Evolutionary conservation across 2,888 invertebrate genomes (phyloP).

Genomic region (Coenonympha glycerion): DNA sequence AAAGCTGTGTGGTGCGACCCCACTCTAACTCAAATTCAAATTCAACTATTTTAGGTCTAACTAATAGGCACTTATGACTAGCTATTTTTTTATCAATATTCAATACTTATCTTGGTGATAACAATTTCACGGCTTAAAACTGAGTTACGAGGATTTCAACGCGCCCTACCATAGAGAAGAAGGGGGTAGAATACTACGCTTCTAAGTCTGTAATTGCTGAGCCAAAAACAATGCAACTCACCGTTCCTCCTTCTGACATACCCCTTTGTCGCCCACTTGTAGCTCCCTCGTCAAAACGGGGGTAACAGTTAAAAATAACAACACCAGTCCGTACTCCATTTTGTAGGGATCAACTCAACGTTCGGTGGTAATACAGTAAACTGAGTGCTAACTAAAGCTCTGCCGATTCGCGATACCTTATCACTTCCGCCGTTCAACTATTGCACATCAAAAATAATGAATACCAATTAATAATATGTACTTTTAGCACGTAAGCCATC

Average conservation of each 20-base stretch:
- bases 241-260: background rate
- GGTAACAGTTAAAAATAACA: background rate
- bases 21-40: too few species aligned
- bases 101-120: too few species aligned
- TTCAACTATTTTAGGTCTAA: too few species aligned
- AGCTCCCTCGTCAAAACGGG: background rate
- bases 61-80: too few species aligned
- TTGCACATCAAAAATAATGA: constrained; percentile 14
- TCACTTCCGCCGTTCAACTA: constrained; percentile 27
- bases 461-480: background rate
- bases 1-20: too few species aligned
- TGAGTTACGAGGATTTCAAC: too few species aligned
- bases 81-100: too few species aligned
- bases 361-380: background rate
- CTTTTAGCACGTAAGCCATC: background rate
- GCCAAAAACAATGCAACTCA: background rate
- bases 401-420: constrained; percentile 24
- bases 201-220: background rate
- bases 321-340: background rate
- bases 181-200: too few species aligned
- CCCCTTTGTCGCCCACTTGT: constrained; percentile 3
- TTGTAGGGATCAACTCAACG: background rate
- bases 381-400: constrained; percentile 1
- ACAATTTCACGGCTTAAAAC: too few species aligned
- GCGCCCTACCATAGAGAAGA: too few species aligned